These are phyloP conservation scores for Plagodis dolabraria DNA, from an alignment of 2,888 invertebrate species.

Conservation along the genomic window DNA sequence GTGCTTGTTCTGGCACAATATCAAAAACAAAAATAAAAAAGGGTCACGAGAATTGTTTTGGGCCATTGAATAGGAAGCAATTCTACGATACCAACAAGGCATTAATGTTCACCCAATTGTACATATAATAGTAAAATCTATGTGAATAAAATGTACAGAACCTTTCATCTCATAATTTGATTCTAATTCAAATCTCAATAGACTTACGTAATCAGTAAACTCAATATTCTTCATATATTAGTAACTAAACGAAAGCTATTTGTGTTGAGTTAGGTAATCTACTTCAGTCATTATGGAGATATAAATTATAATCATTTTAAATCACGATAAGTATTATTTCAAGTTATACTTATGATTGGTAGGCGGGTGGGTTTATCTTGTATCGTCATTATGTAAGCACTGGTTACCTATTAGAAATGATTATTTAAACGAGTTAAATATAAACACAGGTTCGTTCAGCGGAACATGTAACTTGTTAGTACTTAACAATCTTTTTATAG, in stretches of 20 bases:
- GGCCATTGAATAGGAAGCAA: no score
- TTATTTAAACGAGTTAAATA: no score
- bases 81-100: no score
- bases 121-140: no score
- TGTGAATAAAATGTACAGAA: not conserved
- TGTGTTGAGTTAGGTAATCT: slow-evolving; percentile 15
- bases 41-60: no score
- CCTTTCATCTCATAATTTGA: not conserved
- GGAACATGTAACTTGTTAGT: no score
- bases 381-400: not conserved
- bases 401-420: no score
- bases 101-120: no score
- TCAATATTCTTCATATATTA: slow-evolving; percentile 2
- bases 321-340: not conserved
- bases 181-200: not conserved
- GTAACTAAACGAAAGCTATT: slow-evolving; percentile 14
- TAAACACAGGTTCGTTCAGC: no score
- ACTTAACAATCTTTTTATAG: no score
- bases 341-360: slow-evolving; percentile 4
- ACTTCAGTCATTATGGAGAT: slow-evolving; percentile 6
- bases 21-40: no score
- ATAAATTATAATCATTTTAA: not conserved
- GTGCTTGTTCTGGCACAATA: no score
- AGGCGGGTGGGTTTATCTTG: not conserved
- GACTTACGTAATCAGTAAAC: not conserved